A percentile compares a stretch with the other conserved stretches of the same genome.
Evolutionary conservation across 92 coral and sea anemone species (phyloP).

Genomic region (Metridium senile): DNA sequence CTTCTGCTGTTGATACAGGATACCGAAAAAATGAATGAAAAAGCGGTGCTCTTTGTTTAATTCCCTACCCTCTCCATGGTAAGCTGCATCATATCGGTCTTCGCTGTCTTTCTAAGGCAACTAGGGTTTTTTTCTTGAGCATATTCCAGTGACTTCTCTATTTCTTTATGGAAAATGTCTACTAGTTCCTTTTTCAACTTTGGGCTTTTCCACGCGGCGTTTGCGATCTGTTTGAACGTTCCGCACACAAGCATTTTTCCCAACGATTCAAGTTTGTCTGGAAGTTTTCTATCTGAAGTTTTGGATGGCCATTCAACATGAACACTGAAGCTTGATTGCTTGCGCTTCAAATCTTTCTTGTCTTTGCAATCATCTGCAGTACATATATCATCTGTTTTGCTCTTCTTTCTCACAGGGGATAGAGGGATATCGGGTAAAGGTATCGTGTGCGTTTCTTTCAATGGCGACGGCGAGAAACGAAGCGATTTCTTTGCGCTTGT

Average conservation of each 20-base stretch:
- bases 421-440: no score
- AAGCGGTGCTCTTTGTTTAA: conserved; percentile 62
- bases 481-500: no score
- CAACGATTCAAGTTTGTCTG: conserved; percentile 1
- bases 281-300: not conserved
- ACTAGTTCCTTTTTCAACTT: not conserved
- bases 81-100: conserved; percentile 50
- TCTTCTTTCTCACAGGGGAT: no score
- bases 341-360: no score
- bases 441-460: no score
- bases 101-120: conserved; percentile 57
- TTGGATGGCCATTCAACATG: not conserved
- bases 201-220: not conserved
- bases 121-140: no score
- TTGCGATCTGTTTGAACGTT: conserved; percentile 7
- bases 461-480: no score
- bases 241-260: conserved; percentile 20
- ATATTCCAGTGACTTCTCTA: no score
- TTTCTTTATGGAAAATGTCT: not conserved
- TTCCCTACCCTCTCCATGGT: conserved; percentile 49
- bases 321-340: no score
- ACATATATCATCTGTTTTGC: no score
- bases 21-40: conserved; percentile 49
- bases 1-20: conserved; percentile 47
- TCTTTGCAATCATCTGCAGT: no score